Evolutionary conservation across 2,113 vertebrate species (phyloP).

Genomic region (Pardalotus punctatus): DNA sequence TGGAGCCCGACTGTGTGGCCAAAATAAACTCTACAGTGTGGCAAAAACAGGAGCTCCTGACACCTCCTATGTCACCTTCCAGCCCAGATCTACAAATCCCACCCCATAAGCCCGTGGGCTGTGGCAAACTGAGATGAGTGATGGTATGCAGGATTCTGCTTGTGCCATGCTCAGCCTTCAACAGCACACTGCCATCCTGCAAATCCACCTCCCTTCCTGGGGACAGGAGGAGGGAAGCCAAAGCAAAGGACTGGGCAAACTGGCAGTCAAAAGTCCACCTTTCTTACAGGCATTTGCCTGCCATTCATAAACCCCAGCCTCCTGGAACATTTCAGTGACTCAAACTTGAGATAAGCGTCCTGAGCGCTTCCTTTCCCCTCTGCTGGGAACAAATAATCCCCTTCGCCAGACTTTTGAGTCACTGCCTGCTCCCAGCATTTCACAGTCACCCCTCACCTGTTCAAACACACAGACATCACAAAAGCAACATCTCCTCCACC

Average conservation of each 20-base stretch:
- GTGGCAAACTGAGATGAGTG: not conserved
- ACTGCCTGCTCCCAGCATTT: not conserved
- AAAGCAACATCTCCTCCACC: not conserved
- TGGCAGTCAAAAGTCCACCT: not conserved
- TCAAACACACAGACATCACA: not conserved
- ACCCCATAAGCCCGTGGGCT: fast-evolving
- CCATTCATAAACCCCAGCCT: not conserved
- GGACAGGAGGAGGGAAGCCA: not conserved
- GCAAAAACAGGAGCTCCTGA: not conserved
- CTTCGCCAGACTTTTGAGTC: not conserved
- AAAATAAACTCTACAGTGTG: not conserved
- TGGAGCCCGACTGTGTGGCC: not conserved
- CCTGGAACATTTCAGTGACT: not conserved
- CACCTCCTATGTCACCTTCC: not conserved
- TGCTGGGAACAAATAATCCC: not conserved
- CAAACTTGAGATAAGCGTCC: not conserved
- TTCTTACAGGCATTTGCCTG: not conserved
- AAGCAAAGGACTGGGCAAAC: not conserved
- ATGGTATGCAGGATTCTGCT: not conserved
- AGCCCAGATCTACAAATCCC: not conserved
- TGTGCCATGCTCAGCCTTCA: not conserved
- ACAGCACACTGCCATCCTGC: not conserved
- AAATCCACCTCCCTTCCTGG: not conserved
- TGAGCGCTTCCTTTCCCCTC: not conserved
- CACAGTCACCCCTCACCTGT: not conserved